Evolutionary conservation across 1,140 invertebrate genomes (phyloP), one percentile per base, ranked within the genome.

Genomic region (Drosophila leontia): DNA sequence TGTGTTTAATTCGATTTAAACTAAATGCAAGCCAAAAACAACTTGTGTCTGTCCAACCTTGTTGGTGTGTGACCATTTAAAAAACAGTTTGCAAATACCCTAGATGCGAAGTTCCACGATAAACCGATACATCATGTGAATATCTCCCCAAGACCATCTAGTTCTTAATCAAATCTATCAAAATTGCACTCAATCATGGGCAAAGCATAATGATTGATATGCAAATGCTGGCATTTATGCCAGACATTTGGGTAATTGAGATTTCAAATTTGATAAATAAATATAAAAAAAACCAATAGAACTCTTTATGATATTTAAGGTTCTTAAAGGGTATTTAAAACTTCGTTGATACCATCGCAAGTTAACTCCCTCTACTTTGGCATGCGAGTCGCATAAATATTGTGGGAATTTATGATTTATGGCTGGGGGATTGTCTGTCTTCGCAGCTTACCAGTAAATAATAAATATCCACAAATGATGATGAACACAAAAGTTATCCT

Each of bases 401-500:
- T 68, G 41, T 68, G 48, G 63, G 48, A 47, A 79, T 35, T 75
- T 81, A 57, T 81, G 82, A 81, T 75, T 83, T 68, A 76, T 75
- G 45, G 56, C 32, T 50, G 47, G 45, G 45, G 67, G 68, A 41
- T 62, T 56, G 57, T 60, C 59, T 72, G 64, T 69, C 64, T 72
- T 71, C 51, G 17, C 68, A 71, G 61, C 55, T 70, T 74, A 74
- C 57, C 67, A 55, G 58, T 70, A 71, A 58, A 69, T 71, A 92
- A 79, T 67, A 92, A 78, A 82, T 91, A 92, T 92, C 91, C 91
- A 78, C 91, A 92, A 76, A 92, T 72, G 63, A 92, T 72, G 60
- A 92, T 77, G 34, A 92, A 57, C 72, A 92, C 68, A 51, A 92
- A 67, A 47, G 61, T 80, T 79, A 91, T 88, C 69, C 90, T 91